Percentiles rank a stretch among this genome's conserved stretches.
Evolutionary conservation across 2,797 vertebrate species (phyloP).

Genomic region (Lophotriccus pileatus): DNA sequence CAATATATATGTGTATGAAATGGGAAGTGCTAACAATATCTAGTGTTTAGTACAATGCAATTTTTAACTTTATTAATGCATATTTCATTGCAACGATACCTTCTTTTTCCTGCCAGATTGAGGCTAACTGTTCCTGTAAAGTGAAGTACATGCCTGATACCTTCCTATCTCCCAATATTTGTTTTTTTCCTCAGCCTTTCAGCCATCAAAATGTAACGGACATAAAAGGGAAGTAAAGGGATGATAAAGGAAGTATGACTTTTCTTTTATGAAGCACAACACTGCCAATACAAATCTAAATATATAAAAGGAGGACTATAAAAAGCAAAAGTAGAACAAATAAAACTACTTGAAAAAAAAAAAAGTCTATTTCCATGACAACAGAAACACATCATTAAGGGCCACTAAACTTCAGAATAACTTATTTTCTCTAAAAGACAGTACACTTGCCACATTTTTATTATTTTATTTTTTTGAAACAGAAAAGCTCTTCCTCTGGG

Average conservation of each 20-base stretch:
- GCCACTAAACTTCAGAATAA: constrained; percentile 50
- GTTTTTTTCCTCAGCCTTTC: not conserved
- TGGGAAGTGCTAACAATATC: not conserved
- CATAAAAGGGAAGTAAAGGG: constrained; percentile 29
- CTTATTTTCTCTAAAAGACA: not conserved
- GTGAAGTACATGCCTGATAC: not conserved
- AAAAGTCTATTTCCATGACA: constrained; percentile 75
- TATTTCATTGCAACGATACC: not conserved
- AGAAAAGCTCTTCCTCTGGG: not conserved
- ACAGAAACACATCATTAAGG: constrained; percentile 69
- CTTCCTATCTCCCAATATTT: not conserved
- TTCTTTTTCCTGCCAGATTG: not conserved
- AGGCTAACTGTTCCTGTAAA: not conserved
- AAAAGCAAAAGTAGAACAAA: constrained; percentile 70
- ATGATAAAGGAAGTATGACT: constrained; percentile 25
- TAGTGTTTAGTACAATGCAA: not conserved
- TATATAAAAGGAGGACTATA: constrained; percentile 62
- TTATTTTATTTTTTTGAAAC: not conserved
- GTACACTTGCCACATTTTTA: not conserved
- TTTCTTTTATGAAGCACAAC: constrained; percentile 38
- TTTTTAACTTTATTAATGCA: not conserved
- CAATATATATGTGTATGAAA: not conserved
- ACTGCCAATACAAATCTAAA: constrained; percentile 57
- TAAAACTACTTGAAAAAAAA: constrained; percentile 58
- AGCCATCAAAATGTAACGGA: not conserved